These are phyloP conservation scores for Hypomecis punctinalis DNA, from an alignment of 2,888 invertebrate genomes.

Conservation along the genomic window DNA sequence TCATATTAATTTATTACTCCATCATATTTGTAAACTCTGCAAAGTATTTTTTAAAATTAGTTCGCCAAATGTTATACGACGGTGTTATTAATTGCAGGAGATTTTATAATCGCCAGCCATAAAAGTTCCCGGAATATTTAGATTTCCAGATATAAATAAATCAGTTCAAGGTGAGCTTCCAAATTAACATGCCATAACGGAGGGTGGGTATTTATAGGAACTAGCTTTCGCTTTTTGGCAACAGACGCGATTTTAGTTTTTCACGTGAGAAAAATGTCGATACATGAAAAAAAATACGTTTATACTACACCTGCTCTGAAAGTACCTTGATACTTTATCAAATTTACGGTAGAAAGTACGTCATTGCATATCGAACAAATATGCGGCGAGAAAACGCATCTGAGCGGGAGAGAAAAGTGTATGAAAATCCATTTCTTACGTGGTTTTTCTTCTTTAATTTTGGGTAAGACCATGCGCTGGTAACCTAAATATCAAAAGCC, in stretches of 20 bases:
- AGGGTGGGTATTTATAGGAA: conserved; percentile 36
- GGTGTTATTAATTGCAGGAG: conserved; percentile 14
- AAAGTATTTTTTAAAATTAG: neutral
- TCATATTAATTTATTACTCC: no score
- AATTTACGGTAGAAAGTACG: neutral
- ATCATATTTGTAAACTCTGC: no score
- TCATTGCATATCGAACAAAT: no score
- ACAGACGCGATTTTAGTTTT: conserved; percentile 9
- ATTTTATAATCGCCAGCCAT: conserved; percentile 27
- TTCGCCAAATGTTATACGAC: neutral
- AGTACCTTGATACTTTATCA: no score
- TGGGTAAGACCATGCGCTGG: no score
- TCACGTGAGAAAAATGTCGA: neutral
- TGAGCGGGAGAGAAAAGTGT: no score
- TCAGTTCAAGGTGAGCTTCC: conserved; percentile 41
- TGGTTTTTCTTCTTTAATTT: no score
- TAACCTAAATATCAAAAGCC: no score
- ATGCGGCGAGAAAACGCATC: no score
- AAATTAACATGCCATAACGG: conserved; percentile 40
- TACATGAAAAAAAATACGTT: no score
- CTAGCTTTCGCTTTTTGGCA: conserved; percentile 13
- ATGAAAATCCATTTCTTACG: no score
- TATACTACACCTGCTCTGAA: no score
- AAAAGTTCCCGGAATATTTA: conserved; percentile 35
- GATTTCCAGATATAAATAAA: conserved; percentile 38